Base-by-base conservation (phyloP, 2,113 vertebrate genomes). In the Strigops habroptila region DNA sequence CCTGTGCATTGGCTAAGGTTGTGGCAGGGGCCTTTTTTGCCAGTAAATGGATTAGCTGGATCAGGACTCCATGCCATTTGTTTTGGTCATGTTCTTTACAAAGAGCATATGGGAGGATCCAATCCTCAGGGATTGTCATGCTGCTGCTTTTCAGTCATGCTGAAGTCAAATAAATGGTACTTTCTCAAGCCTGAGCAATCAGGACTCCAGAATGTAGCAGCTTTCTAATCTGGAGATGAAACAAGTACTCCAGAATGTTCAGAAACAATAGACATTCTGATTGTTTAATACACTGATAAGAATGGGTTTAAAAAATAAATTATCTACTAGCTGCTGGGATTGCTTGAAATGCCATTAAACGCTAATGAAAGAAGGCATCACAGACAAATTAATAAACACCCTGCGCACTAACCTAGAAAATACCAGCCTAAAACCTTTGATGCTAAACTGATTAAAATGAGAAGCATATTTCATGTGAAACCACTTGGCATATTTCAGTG, bases 371-470 rank as follows among this genome's bases (percentile, higher is more conserved):
- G 86, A 69, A 95, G 94, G 52, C 73, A 93, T 95, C 90, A 75
- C 86, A 97, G 92, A 89, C 95, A 97, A 95, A 96, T 97, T 97
- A 96, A 97, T 97, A 96, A 97, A 97, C 96, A 95, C 69, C 86
- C 93, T 88, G 60, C 5, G 16, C 82, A 52, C 67, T 89, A 95
- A 95, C 60, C 82, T 94, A 97, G 82, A 97, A 97, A 95, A 95
- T 59, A 84, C 39, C 68, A 95, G 52, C 70, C 91, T 93, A 49
- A 96, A 97, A 93, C 93, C 79, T 96, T 94, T 95, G 97, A 95
- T 95, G 94, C 91, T 95, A 92, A 97, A 90, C 92, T 97, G 93
- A 96, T 97, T 96, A 96, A 97, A 97, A 96, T 77, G 81, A 93
- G 77, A 93, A 96, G 68, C 76, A 88, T 95, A 91, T 94, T 96